Conservation (phyloP, 2,113 vertebrate genomes). For the Edolisoma coerulescens region DNA sequence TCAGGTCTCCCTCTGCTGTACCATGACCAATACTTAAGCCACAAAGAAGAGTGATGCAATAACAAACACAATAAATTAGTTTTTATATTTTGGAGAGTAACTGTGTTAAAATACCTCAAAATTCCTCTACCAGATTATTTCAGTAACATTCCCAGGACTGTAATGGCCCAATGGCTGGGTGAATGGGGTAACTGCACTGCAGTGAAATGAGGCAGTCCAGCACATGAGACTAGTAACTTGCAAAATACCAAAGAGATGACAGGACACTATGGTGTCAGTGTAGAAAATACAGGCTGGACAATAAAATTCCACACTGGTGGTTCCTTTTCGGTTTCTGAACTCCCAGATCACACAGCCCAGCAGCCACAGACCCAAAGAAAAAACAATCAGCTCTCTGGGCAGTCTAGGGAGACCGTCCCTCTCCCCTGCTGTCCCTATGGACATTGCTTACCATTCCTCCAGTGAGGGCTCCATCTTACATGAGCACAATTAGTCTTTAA, state of each 20-base stretch:
- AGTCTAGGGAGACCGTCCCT: not conserved
- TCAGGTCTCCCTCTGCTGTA: not conserved
- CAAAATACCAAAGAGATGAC: not conserved
- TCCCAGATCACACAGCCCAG: not conserved
- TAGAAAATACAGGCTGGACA: not conserved
- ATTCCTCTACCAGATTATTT: not conserved
- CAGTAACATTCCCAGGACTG: not conserved
- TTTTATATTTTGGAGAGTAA: not conserved
- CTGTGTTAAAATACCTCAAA: not conserved
- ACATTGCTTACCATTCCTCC: not conserved
- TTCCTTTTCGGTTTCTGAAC: not conserved
- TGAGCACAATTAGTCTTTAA: not conserved
- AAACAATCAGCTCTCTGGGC: not conserved
- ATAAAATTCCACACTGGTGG: not conserved
- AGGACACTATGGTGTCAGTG: not conserved
- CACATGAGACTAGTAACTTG: fast-evolving
- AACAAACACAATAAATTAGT: not conserved
- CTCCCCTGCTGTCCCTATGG: not conserved
- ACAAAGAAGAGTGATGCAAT: not conserved
- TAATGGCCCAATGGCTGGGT: not conserved
- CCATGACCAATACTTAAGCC: not conserved
- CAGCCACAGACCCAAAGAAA: not conserved
- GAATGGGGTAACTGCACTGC: not conserved
- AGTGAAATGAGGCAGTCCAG: not conserved
- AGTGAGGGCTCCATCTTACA: not conserved